Evolutionary conservation across 1,140 invertebrate genomes (phyloP).

Genomic region (Leptestheria dahalacensis): DNA sequence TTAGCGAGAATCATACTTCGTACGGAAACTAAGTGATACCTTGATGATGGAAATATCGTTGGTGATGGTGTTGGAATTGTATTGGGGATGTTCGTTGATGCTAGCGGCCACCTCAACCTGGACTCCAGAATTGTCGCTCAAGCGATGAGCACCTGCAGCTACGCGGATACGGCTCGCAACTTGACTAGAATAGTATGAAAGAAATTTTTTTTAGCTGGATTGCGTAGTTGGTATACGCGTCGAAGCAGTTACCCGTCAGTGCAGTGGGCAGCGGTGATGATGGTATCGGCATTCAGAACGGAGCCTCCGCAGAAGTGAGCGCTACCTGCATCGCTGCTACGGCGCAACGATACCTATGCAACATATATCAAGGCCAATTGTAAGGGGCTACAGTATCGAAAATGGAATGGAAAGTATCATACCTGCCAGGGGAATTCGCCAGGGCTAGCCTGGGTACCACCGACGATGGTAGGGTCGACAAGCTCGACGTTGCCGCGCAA

Average conservation of each 20-base stretch:
- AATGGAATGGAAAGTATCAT: neutral
- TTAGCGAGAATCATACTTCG: neutral
- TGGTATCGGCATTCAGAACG: constrained; percentile 30
- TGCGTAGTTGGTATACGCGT: too few species aligned
- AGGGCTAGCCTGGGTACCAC: constrained; percentile 17
- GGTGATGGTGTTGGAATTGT: constrained; percentile 6
- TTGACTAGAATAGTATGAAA: too few species aligned
- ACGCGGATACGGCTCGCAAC: too few species aligned
- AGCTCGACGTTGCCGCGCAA: neutral
- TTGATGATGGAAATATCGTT: constrained; percentile 7
- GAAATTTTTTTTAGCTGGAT: too few species aligned
- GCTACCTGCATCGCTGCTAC: neutral
- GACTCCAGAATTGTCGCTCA: constrained; percentile 6
- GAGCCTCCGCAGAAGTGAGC: constrained; percentile 35
- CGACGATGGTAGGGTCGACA: constrained; percentile 15
- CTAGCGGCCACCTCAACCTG: neutral
- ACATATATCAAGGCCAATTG: too few species aligned
- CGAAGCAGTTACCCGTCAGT: constrained; percentile 20
- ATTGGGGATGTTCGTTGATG: constrained; percentile 14
- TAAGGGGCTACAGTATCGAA: too few species aligned
- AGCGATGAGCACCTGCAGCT: constrained; percentile 4
- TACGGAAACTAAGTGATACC: neutral
- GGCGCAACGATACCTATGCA: constrained; percentile 11
- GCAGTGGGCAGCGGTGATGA: constrained; percentile 44
- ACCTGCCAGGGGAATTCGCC: constrained; percentile 23